These are phyloP conservation scores for Tenrec ecaudatus DNA, from an alignment of 2,113 vertebrate genomes.

Conservation along the genomic window DNA sequence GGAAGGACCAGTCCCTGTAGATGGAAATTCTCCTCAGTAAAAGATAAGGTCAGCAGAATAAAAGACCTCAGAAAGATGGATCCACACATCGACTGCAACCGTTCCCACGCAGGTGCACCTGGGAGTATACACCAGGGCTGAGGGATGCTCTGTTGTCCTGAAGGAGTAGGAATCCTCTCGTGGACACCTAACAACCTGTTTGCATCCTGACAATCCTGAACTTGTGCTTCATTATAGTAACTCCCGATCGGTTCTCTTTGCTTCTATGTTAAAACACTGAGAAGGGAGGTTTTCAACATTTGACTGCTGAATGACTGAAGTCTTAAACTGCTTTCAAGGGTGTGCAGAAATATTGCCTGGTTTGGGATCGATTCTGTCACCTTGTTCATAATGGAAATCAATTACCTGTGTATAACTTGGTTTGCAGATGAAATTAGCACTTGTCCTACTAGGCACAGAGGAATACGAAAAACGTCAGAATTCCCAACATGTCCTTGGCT, in stretches of 20 bases:
- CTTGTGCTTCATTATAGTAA: not conserved
- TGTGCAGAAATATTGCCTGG: not conserved
- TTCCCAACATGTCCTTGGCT: not conserved
- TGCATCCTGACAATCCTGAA: not conserved
- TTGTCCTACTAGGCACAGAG: not conserved
- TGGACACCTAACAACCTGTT: not conserved
- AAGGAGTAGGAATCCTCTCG: too few relatives aligned
- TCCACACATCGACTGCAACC: too few relatives aligned
- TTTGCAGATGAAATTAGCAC: slow-evolving; percentile 11
- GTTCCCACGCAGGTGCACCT: too few relatives aligned
- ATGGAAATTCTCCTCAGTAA: too few relatives aligned
- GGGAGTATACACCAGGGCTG: too few relatives aligned
- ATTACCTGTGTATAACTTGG: not conserved
- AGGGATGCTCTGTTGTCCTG: too few relatives aligned
- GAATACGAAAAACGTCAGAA: not conserved
- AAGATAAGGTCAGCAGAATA: too few relatives aligned
- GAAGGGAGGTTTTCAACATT: not conserved
- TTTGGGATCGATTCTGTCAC: not conserved
- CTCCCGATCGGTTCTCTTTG: not conserved
- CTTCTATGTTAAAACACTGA: not conserved
- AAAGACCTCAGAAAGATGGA: too few relatives aligned
- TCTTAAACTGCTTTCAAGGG: not conserved
- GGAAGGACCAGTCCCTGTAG: too few relatives aligned
- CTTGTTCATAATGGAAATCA: not conserved
- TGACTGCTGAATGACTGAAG: not conserved